Evolutionary conservation across 2,113 vertebrate genomes (phyloP).

Genomic region (Amphilophus citrinellus): DNA sequence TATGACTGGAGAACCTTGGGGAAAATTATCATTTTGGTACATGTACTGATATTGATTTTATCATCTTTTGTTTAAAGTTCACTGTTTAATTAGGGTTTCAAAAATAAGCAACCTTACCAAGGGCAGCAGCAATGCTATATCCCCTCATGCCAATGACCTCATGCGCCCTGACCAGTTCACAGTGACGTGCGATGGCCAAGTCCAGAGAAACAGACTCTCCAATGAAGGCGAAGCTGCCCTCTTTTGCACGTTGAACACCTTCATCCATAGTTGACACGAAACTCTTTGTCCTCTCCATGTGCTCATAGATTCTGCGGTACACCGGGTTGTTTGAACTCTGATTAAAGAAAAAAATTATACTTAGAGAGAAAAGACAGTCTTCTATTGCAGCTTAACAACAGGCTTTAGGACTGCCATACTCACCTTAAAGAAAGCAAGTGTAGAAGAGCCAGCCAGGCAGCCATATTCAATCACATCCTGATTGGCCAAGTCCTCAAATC

Average conservation of each 20-base stretch:
- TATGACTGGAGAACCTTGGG: conserved; percentile 84
- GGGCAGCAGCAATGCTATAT: conserved; percentile 84
- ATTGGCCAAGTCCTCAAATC: conserved; percentile 89
- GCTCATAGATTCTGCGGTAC: conserved; percentile 87
- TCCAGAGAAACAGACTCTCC: conserved; percentile 90
- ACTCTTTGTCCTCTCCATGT: conserved; percentile 88
- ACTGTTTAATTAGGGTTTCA: not conserved
- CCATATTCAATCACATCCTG: conserved; percentile 87
- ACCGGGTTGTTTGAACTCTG: conserved; percentile 89
- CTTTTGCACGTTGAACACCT: conserved; percentile 82
- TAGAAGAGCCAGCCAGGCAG: conserved; percentile 86
- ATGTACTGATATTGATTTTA: not conserved
- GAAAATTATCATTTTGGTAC: not conserved
- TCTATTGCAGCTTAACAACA: not conserved
- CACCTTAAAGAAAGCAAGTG: conserved; percentile 90
- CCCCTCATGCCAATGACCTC: conserved; percentile 88
- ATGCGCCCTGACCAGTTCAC: conserved; percentile 84
- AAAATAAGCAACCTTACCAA: conserved; percentile 75
- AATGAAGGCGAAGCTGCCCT: conserved; percentile 88
- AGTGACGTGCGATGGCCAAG: conserved; percentile 85
- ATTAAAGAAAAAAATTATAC: conserved; percentile 13
- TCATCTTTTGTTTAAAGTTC: not conserved
- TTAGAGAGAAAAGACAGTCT: not conserved
- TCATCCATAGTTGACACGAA: conserved; percentile 87
- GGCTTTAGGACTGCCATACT: not conserved